Percentiles rank a stretch among this genome's conserved stretches.
These are phyloP conservation scores for Acanthosepion lycidas DNA, from an alignment of 2,888 invertebrate genomes.

Conservation along the genomic window DNA sequence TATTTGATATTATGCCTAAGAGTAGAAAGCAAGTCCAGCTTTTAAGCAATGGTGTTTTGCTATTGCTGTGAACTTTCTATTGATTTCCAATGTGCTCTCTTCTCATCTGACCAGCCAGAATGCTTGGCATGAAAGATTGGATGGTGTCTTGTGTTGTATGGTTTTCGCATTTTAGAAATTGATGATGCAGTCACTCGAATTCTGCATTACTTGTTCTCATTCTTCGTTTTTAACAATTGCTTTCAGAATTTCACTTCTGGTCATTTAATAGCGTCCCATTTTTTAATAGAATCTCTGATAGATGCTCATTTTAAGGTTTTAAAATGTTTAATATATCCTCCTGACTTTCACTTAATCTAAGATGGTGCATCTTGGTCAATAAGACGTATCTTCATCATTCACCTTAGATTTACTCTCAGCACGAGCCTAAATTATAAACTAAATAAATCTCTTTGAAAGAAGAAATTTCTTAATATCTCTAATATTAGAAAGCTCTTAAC, in stretches of 20 bases:
- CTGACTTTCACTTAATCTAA: no score
- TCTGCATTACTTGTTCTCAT: neutral
- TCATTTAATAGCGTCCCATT: neutral
- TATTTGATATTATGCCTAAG: neutral
- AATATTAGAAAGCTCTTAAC: no score
- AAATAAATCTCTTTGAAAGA: no score
- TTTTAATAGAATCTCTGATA: neutral
- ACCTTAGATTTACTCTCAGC: no score
- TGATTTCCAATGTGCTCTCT: constrained; percentile 3
- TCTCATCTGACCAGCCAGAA: neutral
- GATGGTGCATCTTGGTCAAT: no score
- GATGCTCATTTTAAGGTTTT: no score
- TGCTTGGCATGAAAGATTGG: neutral
- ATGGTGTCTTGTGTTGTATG: neutral
- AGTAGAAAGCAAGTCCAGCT: neutral
- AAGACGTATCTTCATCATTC: no score
- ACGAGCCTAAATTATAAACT: no score
- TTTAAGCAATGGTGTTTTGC: neutral
- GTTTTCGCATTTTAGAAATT: neutral
- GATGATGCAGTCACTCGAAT: neutral
- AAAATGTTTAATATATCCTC: no score
- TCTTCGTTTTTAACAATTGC: neutral
- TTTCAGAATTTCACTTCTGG: neutral
- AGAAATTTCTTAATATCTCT: no score
- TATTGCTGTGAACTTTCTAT: neutral